A percentile compares a stretch with the other conserved stretches of the same genome.
phyloP scores from a whole-genome alignment of 2,113 vertebrate species.

The Thermophis baileyi region DNA sequence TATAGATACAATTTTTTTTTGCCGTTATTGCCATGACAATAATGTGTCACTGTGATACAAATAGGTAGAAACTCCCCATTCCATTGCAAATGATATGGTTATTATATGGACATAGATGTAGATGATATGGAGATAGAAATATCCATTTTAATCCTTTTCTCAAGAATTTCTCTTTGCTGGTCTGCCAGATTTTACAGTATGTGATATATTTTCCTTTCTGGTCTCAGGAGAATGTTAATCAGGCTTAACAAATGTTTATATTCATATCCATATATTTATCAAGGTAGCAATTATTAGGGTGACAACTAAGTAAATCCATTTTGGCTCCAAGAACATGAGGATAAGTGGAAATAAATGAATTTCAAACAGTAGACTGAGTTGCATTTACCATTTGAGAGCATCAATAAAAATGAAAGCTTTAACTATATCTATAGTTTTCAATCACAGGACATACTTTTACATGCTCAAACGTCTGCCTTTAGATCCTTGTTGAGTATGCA shows the following conservation, averaged over 20 bases:
- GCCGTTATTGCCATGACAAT: neutral
- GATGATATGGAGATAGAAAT: neutral
- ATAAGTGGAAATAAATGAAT: constrained; percentile 35
- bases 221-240: constrained; percentile 18
- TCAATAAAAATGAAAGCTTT: constrained; percentile 61
- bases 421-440: constrained; percentile 51
- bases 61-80: neutral
- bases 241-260: neutral
- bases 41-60: neutral
- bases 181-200: neutral
- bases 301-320: constrained; percentile 11
- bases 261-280: neutral
- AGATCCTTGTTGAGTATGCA: constrained; percentile 43
- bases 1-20: no score
- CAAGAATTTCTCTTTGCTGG: neutral
- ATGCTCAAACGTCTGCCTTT: constrained; percentile 62
- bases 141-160: neutral
- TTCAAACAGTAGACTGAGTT: constrained; percentile 29
- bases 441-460: constrained; percentile 48
- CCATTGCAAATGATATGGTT: neutral
- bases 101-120: neutral
- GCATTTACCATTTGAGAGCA: constrained; percentile 53
- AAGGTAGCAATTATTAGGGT: constrained; percentile 38
- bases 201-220: neutral
- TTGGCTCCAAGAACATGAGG: constrained; percentile 22